Evolutionary conservation across 1,140 invertebrate species (phyloP), one percentile per base, ranked within the genome.

Genomic region (Bombus waltoni): DNA sequence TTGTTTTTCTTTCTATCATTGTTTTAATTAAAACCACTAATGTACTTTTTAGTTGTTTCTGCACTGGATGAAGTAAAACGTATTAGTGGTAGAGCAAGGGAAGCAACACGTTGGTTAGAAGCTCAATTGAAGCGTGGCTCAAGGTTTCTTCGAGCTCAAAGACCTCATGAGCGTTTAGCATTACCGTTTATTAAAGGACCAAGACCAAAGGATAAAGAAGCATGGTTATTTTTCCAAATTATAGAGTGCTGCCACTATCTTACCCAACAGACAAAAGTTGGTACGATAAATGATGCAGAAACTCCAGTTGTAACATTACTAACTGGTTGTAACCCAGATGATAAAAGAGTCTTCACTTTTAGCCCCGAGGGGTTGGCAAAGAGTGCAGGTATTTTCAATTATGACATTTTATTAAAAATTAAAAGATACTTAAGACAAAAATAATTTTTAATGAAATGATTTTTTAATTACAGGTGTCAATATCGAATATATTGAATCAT

Each of bases 41-140:
- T 32, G 15, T 42, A 13, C 28, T 76, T 83, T 93, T 59, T 93
- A 99, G 98, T 99, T 68, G 96, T 99, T 78, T 98, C 97, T 88
- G 97, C 97, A 72, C 95, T 99, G 91, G 98, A 99, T 93, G 97
- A 98, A 81, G 93, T 98, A 76, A 99, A 99, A 95, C 97, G 97
- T 87, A 97, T 96, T 92, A 97, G 96, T 88, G 96, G 96, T 80
- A 96, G 97, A 88, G 98, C 98, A 1, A 96, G 98, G 74, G 98
- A 98, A 93, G 98, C 98, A 4, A 99, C 98, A 76, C 97, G 98
- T 87, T 99, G 98, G 98, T 94, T 99, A 74, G 98, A 99, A 94
- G 94, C 96, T 40, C 98, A 99, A 94, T 97, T 99, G 35, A 97
- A 97, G 82, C 97, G 97, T 88, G 98, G 98, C 18, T 98, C 98